phyloP scores from a whole-genome alignment of 2,113 vertebrate species.

The Capra hircus region DNA sequence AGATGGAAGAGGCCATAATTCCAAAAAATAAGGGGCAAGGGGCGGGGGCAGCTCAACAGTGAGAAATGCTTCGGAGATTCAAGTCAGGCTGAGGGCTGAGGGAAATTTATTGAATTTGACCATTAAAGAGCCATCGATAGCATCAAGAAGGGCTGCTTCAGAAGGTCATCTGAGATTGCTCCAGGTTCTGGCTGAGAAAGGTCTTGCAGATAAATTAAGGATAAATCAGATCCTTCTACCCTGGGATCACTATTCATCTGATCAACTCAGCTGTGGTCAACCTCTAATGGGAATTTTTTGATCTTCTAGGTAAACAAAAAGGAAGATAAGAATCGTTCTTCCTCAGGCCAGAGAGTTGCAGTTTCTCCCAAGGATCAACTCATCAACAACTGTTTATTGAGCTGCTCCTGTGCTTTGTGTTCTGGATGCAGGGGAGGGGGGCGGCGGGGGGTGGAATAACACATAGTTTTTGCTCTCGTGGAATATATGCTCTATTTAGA shows the following conservation, averaged over 20 bases:
- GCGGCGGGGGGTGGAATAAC: rapidly evolving
- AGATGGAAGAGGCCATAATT: background rate
- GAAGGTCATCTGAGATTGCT: background rate
- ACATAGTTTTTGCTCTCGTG: background rate
- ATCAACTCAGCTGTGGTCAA: background rate
- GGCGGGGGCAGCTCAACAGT: rapidly evolving
- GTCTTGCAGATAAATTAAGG: background rate
- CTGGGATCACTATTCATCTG: background rate
- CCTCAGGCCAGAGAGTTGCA: background rate
- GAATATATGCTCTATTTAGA: background rate
- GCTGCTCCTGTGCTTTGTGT: background rate
- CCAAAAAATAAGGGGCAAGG: background rate
- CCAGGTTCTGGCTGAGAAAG: background rate
- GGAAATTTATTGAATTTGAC: background rate
- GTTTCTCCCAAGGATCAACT: background rate
- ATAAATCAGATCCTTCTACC: background rate
- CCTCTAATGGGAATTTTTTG: background rate
- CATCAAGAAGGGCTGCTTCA: background rate
- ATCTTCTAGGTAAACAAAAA: background rate
- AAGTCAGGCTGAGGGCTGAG: background rate
- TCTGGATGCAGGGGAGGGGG: background rate
- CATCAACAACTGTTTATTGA: background rate
- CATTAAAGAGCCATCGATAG: background rate
- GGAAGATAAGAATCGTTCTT: background rate
- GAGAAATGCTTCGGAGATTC: background rate